Evolutionary conservation across 2,888 invertebrate species (phyloP).

Genomic region (Neocrepidodera transversa): DNA sequence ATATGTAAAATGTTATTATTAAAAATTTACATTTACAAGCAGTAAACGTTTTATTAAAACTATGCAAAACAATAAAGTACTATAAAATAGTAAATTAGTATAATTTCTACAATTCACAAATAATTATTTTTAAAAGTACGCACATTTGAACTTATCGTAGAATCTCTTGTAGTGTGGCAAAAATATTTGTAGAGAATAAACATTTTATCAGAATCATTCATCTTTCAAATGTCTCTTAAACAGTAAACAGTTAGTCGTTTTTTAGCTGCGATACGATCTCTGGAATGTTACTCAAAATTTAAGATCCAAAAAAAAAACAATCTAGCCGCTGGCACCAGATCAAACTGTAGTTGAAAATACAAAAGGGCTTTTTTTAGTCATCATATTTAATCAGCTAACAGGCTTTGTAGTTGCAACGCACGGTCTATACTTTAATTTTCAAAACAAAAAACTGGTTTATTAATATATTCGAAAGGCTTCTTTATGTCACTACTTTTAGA

Average conservation of each 20-base stretch:
- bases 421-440: not conserved
- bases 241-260: not conserved
- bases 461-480: too few relatives aligned
- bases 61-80: too few relatives aligned
- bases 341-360: not conserved
- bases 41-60: too few relatives aligned
- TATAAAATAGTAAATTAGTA: too few relatives aligned
- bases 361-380: not conserved
- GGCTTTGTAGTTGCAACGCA: not conserved
- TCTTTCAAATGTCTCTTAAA: not conserved
- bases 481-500: too few relatives aligned
- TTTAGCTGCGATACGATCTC: not conserved
- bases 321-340: not conserved
- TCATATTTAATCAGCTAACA: not conserved
- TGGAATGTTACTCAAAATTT: constrained; percentile 1
- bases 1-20: too few relatives aligned
- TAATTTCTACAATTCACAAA: too few relatives aligned
- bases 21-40: too few relatives aligned
- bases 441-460: not conserved
- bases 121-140: too few relatives aligned
- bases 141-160: too few relatives aligned
- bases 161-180: too few relatives aligned
- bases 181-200: not conserved
- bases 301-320: not conserved
- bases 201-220: not conserved